phyloP scores from a whole-genome alignment of 2,888 invertebrate species.

The Tachystola acroxantha region DNA sequence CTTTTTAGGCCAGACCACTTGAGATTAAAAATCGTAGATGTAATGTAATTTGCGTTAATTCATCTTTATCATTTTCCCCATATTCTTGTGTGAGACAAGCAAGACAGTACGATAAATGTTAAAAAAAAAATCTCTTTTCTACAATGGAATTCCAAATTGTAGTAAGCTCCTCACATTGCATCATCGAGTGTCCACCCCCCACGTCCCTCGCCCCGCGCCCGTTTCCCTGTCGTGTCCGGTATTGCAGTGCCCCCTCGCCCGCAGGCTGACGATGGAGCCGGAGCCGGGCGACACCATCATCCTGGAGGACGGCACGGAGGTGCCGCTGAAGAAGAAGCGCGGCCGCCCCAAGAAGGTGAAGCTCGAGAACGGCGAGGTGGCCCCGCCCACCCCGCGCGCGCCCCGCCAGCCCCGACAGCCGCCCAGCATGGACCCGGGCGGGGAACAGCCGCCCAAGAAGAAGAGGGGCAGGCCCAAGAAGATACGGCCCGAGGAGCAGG shows the following conservation, averaged over 20 bases:
- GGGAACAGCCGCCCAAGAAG: conserved; percentile 85
- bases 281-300: conserved; percentile 74
- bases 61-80: too few species aligned
- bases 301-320: conserved; percentile 80
- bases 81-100: too few species aligned
- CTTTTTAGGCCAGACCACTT: too few species aligned
- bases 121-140: too few species aligned
- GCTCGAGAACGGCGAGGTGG: conserved; percentile 81
- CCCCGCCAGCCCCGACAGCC: conserved; percentile 52
- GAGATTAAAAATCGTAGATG: too few species aligned
- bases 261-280: conserved; percentile 72
- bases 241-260: background rate
- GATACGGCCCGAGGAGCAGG: conserved; percentile 82
- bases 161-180: too few species aligned
- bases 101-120: too few species aligned
- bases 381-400: conserved; percentile 74
- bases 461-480: conserved; percentile 94
- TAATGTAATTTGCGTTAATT: too few species aligned
- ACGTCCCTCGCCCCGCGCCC: background rate
- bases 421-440: conserved; percentile 36
- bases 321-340: conserved; percentile 91
- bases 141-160: too few species aligned
- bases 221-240: background rate
- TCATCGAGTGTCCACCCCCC: too few species aligned
- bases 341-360: conserved; percentile 93